Evolutionary conservation across 2,113 vertebrate species (phyloP).

Genomic region (Amia ocellicauda): DNA sequence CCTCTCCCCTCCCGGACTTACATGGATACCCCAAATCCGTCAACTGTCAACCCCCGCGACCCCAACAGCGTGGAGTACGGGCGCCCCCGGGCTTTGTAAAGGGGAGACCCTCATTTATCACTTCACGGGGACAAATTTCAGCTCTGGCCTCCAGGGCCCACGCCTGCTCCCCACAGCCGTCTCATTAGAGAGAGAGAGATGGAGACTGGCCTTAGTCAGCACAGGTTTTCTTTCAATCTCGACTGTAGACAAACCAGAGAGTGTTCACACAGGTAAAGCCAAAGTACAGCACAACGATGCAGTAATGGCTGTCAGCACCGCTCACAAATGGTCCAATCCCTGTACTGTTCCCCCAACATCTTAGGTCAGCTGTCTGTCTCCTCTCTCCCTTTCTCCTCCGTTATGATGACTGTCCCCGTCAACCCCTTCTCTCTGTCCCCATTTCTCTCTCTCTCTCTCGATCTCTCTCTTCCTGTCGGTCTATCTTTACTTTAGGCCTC

Average conservation of each 20-base stretch:
- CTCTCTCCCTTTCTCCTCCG: constrained; percentile 20
- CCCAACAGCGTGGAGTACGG: background rate
- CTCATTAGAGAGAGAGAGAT: no score
- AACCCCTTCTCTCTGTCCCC: constrained; percentile 35
- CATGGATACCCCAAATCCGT: background rate
- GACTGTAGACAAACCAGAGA: no score
- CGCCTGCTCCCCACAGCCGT: background rate
- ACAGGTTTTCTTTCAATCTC: no score
- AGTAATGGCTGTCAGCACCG: constrained; percentile 7
- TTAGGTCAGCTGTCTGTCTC: constrained; percentile 13
- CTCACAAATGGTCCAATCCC: constrained; percentile 21
- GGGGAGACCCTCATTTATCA: constrained; percentile 4
- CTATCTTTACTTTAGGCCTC: constrained; percentile 17
- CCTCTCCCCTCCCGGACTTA: background rate
- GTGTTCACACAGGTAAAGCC: no score
- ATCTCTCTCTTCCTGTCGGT: constrained; percentile 38
- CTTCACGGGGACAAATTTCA: background rate
- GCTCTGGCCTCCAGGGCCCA: background rate
- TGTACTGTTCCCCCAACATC: background rate
- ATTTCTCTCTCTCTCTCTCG: constrained; percentile 36
- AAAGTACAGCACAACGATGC: no score
- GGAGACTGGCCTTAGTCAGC: no score
- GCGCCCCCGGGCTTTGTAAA: background rate
- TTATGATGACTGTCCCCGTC: background rate
- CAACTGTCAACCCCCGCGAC: background rate